These are phyloP conservation scores for Hemitrygon akajei DNA, from an alignment of 2,797 vertebrate species.

Conservation along the genomic window DNA sequence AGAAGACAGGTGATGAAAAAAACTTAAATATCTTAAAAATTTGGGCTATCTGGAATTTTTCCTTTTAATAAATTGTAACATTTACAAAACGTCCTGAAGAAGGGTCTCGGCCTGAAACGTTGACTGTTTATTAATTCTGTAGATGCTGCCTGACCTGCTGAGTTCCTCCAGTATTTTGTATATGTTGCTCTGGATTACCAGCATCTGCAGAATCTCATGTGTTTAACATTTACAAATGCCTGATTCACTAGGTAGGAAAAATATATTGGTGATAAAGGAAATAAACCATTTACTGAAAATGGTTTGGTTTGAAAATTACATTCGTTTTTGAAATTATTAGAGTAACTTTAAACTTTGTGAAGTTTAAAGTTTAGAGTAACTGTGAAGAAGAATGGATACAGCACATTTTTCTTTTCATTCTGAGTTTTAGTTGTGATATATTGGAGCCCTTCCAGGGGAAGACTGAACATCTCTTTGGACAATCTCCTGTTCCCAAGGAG, in stretches of 20 bases:
- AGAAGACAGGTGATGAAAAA: not conserved
- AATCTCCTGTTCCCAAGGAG: not conserved
- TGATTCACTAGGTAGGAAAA: too few species aligned
- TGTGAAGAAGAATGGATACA: not conserved
- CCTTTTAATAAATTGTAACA: not conserved
- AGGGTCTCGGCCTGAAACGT: too few species aligned
- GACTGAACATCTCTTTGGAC: not conserved
- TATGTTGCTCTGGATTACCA: too few species aligned
- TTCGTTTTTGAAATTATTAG: not conserved
- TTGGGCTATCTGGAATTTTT: not conserved
- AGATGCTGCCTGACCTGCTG: too few species aligned
- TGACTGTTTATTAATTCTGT: too few species aligned
- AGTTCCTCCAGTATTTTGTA: too few species aligned
- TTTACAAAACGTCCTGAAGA: not conserved
- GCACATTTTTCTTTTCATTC: not conserved
- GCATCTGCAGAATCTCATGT: too few species aligned
- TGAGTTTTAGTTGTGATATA: not conserved
- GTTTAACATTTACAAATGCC: too few species aligned
- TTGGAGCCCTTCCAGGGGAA: not conserved
- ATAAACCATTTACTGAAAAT: not conserved
- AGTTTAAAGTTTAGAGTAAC: too few species aligned
- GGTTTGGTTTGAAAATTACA: not conserved
- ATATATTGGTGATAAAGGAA: not conserved
- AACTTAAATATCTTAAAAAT: not conserved
- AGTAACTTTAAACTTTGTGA: not conserved